Evolutionary conservation across 2,888 invertebrate genomes (phyloP).

Genomic region (Meandrusa payeni): DNA sequence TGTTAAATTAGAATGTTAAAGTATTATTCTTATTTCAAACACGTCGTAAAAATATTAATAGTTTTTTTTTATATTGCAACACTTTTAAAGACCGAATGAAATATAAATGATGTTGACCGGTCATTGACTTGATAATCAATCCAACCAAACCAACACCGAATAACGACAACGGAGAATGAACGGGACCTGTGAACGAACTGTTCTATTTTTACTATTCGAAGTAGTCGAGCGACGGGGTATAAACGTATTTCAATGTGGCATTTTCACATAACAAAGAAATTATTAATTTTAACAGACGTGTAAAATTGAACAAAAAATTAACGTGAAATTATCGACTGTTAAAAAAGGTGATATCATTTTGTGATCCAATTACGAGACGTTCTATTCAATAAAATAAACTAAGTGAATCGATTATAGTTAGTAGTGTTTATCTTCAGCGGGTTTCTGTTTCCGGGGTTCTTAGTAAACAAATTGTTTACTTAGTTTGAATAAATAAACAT

Average conservation of each 20-base stretch:
- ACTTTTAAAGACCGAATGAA: conserved; percentile 22
- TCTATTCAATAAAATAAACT: conserved; percentile 12
- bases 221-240: conserved; percentile 38
- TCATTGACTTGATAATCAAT: conserved; percentile 24
- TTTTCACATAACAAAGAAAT: conserved; percentile 35
- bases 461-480: conserved; percentile 66
- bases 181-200: too few species aligned
- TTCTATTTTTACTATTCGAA: conserved; percentile 27
- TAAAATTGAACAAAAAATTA: conserved; percentile 53
- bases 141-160: too few species aligned
- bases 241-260: conserved; percentile 29
- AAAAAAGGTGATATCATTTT: too few species aligned
- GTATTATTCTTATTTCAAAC: too few species aligned
- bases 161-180: too few species aligned
- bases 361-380: conserved; percentile 12
- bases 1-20: too few species aligned
- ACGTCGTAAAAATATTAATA: too few species aligned
- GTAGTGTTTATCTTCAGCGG: conserved; percentile 61
- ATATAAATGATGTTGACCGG: conserved; percentile 10
- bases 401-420: conserved; percentile 42
- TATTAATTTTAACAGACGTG: conserved; percentile 46
- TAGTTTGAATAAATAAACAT: conserved; percentile 31
- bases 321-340: conserved; percentile 30
- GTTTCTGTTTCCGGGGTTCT: conserved; percentile 65
- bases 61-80: too few species aligned